These are phyloP conservation scores for Coregonus sp. DNA, from an alignment of 2,797 vertebrate species.

Conservation along the genomic window DNA sequence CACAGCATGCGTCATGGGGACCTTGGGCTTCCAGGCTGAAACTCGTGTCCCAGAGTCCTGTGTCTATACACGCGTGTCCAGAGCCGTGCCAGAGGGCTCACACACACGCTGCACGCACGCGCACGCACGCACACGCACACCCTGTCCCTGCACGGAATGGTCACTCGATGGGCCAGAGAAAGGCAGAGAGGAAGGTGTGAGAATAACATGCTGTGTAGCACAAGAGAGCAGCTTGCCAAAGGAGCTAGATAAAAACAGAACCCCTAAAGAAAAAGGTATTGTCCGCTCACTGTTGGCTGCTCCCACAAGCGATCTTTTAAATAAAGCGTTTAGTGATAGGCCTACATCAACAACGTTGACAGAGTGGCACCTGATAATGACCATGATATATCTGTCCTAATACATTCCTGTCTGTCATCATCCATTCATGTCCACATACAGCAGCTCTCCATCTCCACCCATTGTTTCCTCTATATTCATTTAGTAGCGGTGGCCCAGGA, in stretches of 20 bases:
- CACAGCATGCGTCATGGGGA: conserved; percentile 50
- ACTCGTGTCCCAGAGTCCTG: conserved; percentile 14
- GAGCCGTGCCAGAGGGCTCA: conserved; percentile 16
- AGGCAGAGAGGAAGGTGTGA: neutral
- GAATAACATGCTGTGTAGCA: neutral
- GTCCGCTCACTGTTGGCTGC: neutral
- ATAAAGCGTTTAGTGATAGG: neutral
- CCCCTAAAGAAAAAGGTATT: neutral
- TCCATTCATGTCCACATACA: neutral
- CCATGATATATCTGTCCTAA: neutral
- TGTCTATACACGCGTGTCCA: conserved; percentile 25
- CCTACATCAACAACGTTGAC: neutral
- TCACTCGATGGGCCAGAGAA: neutral
- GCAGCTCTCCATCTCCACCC: neutral
- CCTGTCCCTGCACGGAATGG: neutral
- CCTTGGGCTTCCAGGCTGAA: conserved; percentile 53
- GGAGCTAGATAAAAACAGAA: neutral
- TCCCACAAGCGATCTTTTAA: neutral
- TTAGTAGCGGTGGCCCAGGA: neutral
- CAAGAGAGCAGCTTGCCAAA: neutral
- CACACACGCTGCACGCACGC: conserved; percentile 12
- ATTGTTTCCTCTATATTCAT: too few relatives aligned
- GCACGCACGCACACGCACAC: conserved; percentile 14
- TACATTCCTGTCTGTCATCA: neutral
- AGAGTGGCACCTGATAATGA: neutral